phyloP scores from a whole-genome alignment of 2,797 vertebrate species.

The Sciurus carolinensis region DNA sequence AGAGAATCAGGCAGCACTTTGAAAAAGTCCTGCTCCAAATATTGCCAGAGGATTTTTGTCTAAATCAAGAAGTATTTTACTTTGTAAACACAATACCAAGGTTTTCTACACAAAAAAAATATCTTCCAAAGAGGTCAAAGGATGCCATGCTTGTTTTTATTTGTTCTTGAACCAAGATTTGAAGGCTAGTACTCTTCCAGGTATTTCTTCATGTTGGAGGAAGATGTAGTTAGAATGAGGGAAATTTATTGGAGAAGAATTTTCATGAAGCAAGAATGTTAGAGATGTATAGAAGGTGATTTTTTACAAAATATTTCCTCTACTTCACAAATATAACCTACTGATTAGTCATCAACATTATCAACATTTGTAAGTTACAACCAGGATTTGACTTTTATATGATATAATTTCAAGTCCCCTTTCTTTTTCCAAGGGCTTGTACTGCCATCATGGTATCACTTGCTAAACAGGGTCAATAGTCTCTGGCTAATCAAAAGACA shows the following conservation, averaged over 20 bases:
- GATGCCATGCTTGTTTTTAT: neutral
- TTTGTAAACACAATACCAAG: neutral
- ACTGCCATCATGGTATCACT: neutral
- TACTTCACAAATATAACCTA: neutral
- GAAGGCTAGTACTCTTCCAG: neutral
- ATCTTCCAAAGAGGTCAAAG: conserved; percentile 32
- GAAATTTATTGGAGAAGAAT: neutral
- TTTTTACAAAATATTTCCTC: neutral
- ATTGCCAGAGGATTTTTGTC: neutral
- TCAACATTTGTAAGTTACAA: neutral
- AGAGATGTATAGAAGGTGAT: too few relatives aligned
- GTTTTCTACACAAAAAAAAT: neutral
- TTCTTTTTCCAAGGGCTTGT: neutral
- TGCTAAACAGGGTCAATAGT: too few relatives aligned
- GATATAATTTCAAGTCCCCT: neutral
- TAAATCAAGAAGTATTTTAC: conserved; percentile 25
- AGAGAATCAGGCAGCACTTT: neutral
- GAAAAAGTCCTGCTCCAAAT: neutral
- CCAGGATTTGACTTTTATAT: neutral
- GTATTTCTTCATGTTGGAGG: conserved; percentile 12
- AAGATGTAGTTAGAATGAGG: neutral
- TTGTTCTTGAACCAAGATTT: conserved; percentile 16
- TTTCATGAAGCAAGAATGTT: neutral
- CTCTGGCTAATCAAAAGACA: too few relatives aligned
- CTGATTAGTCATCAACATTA: neutral